These are phyloP conservation scores for Rhea americana DNA, from an alignment of 2,113 vertebrate species.

Conservation along the genomic window DNA sequence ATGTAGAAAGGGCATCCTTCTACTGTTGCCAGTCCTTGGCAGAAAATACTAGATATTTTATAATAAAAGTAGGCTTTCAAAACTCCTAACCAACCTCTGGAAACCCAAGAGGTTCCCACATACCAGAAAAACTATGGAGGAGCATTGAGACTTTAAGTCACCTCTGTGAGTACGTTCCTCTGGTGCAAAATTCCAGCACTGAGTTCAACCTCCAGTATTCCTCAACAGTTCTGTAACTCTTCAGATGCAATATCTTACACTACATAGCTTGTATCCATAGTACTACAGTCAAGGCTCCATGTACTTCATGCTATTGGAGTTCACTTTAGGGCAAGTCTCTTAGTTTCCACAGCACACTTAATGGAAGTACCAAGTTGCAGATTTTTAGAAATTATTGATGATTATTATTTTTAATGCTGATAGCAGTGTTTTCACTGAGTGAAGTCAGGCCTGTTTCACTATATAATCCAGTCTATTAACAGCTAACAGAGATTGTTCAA, in stretches of 20 bases:
- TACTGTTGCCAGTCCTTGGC: not conserved
- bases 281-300: not conserved
- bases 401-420: not conserved
- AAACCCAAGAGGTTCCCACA: not conserved
- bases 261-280: not conserved
- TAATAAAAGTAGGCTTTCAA: not conserved
- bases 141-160: not conserved
- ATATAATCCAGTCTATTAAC: not conserved
- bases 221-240: not conserved
- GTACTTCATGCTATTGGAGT: not conserved
- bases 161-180: not conserved
- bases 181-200: not conserved
- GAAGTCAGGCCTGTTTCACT: not conserved
- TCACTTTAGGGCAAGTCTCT: not conserved
- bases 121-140: not conserved
- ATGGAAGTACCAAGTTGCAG: not conserved
- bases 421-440: not conserved
- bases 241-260: not conserved
- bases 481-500: not conserved
- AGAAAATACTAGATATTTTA: not conserved
- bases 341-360: not conserved
- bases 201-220: not conserved
- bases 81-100: not conserved
- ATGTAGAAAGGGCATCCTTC: not conserved
- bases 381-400: not conserved